phyloP scores from a whole-genome alignment of 1,140 invertebrate genomes.

The Eulimnadia texana region DNA sequence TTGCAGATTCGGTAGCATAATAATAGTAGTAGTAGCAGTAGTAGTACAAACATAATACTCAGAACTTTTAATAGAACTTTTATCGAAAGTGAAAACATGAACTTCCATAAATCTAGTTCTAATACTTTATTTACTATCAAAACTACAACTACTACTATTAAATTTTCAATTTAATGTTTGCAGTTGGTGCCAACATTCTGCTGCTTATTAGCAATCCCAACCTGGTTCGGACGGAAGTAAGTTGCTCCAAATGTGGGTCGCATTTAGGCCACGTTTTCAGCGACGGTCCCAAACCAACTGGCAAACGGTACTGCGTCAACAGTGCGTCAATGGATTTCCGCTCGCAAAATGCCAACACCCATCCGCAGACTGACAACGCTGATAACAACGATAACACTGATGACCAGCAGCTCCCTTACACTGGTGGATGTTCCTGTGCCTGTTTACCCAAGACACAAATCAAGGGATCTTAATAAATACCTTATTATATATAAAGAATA shows the following conservation, averaged over 20 bases:
- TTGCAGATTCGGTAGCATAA: too few species aligned
- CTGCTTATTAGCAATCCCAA: slow-evolving; percentile 14
- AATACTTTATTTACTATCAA: too few species aligned
- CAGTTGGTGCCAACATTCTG: slow-evolving; percentile 15
- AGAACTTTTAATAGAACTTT: too few species aligned
- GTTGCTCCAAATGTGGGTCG: slow-evolving; percentile 52
- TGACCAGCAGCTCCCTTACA: neutral
- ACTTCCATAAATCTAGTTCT: too few species aligned
- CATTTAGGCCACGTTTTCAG: slow-evolving; percentile 98
- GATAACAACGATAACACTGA: neutral
- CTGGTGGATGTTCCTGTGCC: neutral
- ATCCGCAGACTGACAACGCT: neutral
- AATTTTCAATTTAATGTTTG: neutral
- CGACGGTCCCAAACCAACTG: slow-evolving; percentile 85
- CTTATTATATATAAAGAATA: neutral
- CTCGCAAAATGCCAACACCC: neutral
- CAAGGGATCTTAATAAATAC: neutral
- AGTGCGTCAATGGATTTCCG: slow-evolving; percentile 72
- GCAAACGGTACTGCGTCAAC: slow-evolving; percentile 92
- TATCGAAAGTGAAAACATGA: too few species aligned
- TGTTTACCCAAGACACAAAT: neutral
- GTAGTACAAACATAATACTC: too few species aligned
- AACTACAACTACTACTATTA: too few species aligned
- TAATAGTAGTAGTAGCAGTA: too few species aligned
- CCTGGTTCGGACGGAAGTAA: slow-evolving; percentile 14